Evolutionary conservation across 2,797 vertebrate species (phyloP).

Genomic region (Sebastiscus tertius): DNA sequence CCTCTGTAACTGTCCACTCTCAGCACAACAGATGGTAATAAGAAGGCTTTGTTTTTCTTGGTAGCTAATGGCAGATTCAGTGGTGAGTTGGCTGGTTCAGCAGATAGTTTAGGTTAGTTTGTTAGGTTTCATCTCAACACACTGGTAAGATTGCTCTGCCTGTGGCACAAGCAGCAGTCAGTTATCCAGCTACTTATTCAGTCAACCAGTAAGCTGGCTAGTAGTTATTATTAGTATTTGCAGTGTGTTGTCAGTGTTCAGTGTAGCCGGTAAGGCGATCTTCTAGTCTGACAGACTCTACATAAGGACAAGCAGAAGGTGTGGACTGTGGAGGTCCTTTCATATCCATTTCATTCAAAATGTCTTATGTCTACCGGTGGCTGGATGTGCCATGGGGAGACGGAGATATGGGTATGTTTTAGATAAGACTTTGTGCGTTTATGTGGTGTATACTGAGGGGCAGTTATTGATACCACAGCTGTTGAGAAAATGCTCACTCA

Average conservation of each 20-base stretch:
- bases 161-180: neutral
- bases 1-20: neutral
- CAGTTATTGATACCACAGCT: conserved; percentile 1
- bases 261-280: neutral
- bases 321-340: neutral
- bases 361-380: conserved; percentile 88
- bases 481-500: neutral
- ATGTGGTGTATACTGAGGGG: neutral
- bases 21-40: neutral
- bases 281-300: neutral
- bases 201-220: neutral
- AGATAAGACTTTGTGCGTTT: neutral
- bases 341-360: conserved; percentile 46
- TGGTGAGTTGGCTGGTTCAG: neutral
- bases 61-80: neutral
- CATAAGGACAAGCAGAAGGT: neutral
- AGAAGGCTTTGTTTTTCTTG: neutral
- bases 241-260: neutral
- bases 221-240: conserved; percentile 17
- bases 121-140: neutral
- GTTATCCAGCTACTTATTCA: neutral
- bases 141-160: neutral
- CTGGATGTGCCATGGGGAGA: conserved; percentile 93
- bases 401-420: conserved; percentile 91
- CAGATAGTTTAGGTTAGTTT: neutral